Evolutionary conservation across 2,888 invertebrate species (phyloP).

Genomic region (Zhengitettix transpicula): DNA sequence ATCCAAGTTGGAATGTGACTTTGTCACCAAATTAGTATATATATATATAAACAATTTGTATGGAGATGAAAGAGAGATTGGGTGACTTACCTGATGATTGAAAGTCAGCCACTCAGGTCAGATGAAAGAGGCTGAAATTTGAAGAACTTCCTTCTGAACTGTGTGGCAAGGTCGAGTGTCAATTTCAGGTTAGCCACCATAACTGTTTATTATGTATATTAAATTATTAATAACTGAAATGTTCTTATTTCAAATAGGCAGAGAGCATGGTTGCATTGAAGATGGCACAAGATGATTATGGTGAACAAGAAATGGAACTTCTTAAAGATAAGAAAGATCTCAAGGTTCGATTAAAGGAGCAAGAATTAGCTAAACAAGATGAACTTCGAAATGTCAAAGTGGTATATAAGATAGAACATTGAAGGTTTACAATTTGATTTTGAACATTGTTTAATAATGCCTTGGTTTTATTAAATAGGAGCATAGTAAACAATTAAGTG

Average conservation of each 20-base stretch:
- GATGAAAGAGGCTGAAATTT: no score
- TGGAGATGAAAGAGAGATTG: no score
- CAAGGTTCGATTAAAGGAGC: constrained; percentile 48
- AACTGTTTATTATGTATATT: no score
- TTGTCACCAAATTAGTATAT: no score
- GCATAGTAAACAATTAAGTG: constrained; percentile 34
- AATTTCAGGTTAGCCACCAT: no score
- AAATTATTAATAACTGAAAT: neutral
- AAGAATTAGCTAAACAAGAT: constrained; percentile 51
- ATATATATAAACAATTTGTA: no score
- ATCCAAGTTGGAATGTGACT: no score
- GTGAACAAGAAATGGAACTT: constrained; percentile 56
- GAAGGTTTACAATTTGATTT: neutral
- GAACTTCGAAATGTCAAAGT: constrained; percentile 45
- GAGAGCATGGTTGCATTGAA: constrained; percentile 69
- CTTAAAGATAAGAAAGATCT: constrained; percentile 54
- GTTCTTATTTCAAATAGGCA: constrained; percentile 28
- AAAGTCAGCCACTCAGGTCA: no score
- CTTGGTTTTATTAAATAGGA: constrained; percentile 1
- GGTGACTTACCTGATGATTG: no score
- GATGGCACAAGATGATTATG: constrained; percentile 68
- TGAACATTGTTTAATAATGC: neutral
- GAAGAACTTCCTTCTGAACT: no score
- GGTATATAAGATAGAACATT: constrained; percentile 29
- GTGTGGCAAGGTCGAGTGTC: no score